A percentile compares a stretch with the other conserved stretches of the same genome.
Evolutionary conservation across 2,113 vertebrate genomes (phyloP).

Genomic region (Phrynosoma blainvillii): DNA sequence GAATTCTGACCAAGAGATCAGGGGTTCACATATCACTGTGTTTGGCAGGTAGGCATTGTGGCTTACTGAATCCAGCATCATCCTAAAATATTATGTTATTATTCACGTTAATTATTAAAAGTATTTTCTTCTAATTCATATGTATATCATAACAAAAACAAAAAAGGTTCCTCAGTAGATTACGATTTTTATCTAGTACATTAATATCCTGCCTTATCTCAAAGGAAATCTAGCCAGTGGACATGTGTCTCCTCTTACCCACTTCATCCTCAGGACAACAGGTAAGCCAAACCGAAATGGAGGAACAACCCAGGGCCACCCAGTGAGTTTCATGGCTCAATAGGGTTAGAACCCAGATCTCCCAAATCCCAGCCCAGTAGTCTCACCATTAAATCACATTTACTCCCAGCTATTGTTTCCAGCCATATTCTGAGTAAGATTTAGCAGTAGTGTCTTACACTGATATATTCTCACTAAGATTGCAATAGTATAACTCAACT

Average conservation of each 20-base stretch:
- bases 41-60: constrained; percentile 67
- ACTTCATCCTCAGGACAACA: too few relatives aligned
- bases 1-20: constrained; percentile 70
- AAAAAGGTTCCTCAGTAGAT: not conserved
- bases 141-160: not conserved
- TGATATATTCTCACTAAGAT: not conserved
- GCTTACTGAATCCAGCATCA: constrained; percentile 71
- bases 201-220: too few relatives aligned
- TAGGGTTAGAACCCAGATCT: too few relatives aligned
- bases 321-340: too few relatives aligned
- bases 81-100: constrained; percentile 47
- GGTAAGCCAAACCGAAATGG: too few relatives aligned
- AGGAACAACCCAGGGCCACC: too few relatives aligned
- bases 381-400: too few relatives aligned
- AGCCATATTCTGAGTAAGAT: not conserved
- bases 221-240: too few relatives aligned
- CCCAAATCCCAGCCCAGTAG: too few relatives aligned
- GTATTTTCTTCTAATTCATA: not conserved
- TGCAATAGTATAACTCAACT: not conserved
- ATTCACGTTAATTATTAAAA: not conserved
- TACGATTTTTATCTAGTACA: not conserved
- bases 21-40: constrained; percentile 61
- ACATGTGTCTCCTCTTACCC: too few relatives aligned
- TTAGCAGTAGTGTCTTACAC: not conserved
- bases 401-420: not conserved